A percentile compares a stretch with the other conserved stretches of the same genome.
Conservation (phyloP, 2,797 vertebrate species). For the Crocidura indochinensis region DNA sequence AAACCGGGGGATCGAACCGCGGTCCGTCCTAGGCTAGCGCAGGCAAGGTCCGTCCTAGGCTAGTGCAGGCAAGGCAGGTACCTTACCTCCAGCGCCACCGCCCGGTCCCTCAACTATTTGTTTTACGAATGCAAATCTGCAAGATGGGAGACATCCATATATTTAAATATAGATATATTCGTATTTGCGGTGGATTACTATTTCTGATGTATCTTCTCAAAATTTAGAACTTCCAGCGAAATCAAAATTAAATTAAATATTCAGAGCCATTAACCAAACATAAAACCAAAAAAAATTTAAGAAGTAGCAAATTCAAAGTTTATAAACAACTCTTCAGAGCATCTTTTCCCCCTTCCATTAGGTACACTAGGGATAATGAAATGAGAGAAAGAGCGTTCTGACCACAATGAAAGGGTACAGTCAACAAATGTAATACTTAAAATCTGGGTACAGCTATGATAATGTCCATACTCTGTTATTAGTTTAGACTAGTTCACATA, state of each 20-base stretch:
- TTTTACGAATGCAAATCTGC: constrained; percentile 51
- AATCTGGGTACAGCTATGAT: neutral
- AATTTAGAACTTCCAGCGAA: constrained; percentile 75
- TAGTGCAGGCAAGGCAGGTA: too few species aligned
- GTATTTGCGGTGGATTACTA: constrained; percentile 36
- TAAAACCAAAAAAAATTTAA: constrained; percentile 28
- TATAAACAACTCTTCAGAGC: constrained; percentile 38
- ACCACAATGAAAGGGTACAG: constrained; percentile 32
- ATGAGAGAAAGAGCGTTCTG: neutral
- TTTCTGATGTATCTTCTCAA: constrained; percentile 61
- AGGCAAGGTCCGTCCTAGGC: too few species aligned
- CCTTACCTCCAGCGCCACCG: too few species aligned
- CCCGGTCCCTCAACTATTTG: constrained; percentile 32
- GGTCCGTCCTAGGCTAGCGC: too few species aligned
- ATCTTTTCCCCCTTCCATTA: constrained; percentile 37
- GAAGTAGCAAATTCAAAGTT: constrained; percentile 50
- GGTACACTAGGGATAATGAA: neutral
- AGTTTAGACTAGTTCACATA: neutral
- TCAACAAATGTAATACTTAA: neutral
- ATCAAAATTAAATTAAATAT: constrained; percentile 60
- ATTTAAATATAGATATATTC: neutral
- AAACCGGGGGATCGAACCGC: too few species aligned
- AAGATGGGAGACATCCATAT: constrained; percentile 15
- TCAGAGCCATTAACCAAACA: constrained; percentile 60
- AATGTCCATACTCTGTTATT: neutral